Base-by-base conservation (phyloP, 92 coral and sea anemone species). In the Epizoanthus ramosus region DNA sequence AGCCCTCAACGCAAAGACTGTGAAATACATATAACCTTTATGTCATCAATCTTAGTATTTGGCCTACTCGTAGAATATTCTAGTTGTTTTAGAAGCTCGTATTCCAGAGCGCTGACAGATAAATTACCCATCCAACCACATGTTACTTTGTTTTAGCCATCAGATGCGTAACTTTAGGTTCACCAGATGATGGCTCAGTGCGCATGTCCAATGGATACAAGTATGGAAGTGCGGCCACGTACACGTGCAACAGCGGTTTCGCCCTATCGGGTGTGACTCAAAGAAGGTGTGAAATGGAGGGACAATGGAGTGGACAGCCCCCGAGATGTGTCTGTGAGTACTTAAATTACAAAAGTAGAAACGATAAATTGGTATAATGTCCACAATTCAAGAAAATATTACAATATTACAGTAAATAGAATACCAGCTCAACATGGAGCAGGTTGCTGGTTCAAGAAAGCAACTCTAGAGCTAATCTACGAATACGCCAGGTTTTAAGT, bases 311-410 rank as follows among this genome's bases (percentile, higher is more conserved):
- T 70, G 87, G 85, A 19, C 71, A 82, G 5, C 98, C 94, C 22
- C 98, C 98, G 12, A 79, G 97, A 80, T 95, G 98, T 75, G 92
- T 93, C 57, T 95, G 98, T 95, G 85, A 90, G 98, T 95, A 73
- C 57, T 16, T 18, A 73, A 43, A 17, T 15, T n/a, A 73, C 23
- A 18, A 73, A 73, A 45, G 5, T 12, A 6, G 52, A 24, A 37
- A 37, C 57, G 16, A 35, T 45, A 5, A 24, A 17, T 45, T 73
- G 23, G 28, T 9, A 18, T 5, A 43, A 73, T 15, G 28, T 17
- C 79, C 52, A 4, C 17, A 25, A 19, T 31, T 57, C 6, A 9
- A 1, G 14, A 25, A 25, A 28, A 5, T 22, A 25, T 25, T 68
- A n/a, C n/a, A n/a, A n/a, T n/a, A n/a, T n/a, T n/a, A n/a, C n/a